Percentiles rank a stretch among this genome's conserved stretches.
Conservation (phyloP, 2,888 invertebrate species). For the Chouioia cunea region DNA sequence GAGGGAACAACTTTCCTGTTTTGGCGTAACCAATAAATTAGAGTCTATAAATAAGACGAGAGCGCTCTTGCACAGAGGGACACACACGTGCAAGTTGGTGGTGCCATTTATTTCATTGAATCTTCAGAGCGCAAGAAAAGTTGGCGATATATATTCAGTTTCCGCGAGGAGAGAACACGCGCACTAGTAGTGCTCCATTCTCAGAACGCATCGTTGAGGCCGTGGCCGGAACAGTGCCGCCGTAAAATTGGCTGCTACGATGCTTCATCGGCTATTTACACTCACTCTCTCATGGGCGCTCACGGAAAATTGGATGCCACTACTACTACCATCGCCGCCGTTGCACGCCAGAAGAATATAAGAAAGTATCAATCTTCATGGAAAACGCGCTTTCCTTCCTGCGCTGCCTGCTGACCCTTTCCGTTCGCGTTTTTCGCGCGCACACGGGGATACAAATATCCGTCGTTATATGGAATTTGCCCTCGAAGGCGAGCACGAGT, state of each 20-base stretch:
- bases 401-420: no score
- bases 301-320: constrained; percentile 33
- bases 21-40: constrained; percentile 16
- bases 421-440: no score
- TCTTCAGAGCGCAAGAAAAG: constrained; percentile 12
- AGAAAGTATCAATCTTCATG: constrained; percentile 44
- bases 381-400: constrained; percentile 40
- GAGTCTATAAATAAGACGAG: constrained; percentile 23
- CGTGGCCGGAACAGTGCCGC: constrained; percentile 19
- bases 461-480: no score
- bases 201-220: constrained; percentile 7
- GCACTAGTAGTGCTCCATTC: constrained; percentile 24
- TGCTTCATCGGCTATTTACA: constrained; percentile 29
- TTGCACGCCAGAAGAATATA: constrained; percentile 34
- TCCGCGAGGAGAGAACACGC: constrained; percentile 13
- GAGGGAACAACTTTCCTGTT: background rate
- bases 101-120: constrained; percentile 39
- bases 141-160: constrained; percentile 37
- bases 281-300: background rate
- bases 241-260: constrained; percentile 1
- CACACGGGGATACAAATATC: no score
- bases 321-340: background rate
- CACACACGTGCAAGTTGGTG: background rate
- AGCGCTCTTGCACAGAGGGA: background rate
- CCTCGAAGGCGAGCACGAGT: no score